Evolutionary conservation across 2,888 invertebrate genomes (phyloP).

Genomic region (Atethmia centrago): DNA sequence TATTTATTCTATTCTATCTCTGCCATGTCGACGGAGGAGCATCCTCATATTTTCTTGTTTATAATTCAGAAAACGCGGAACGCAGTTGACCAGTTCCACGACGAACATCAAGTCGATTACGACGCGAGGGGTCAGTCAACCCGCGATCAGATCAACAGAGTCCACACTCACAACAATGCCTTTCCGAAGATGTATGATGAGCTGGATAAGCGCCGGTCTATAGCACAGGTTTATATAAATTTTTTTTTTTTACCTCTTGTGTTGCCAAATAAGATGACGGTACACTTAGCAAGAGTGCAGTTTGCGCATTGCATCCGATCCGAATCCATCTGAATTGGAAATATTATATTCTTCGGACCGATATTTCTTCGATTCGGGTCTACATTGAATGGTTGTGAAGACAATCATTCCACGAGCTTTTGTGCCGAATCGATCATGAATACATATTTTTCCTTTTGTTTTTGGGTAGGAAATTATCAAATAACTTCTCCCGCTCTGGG

Average conservation of each 20-base stretch:
- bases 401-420: background rate
- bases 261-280: background rate
- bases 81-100: slow-evolving; percentile 71
- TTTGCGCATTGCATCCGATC: background rate
- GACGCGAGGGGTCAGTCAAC: slow-evolving; percentile 59
- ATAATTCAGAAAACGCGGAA: slow-evolving; percentile 63
- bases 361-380: too few species aligned
- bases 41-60: background rate
- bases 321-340: background rate
- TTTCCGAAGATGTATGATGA: slow-evolving; percentile 75
- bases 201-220: slow-evolving; percentile 68
- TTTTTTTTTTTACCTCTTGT: background rate
- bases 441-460: too few species aligned
- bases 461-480: too few species aligned
- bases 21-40: too few species aligned
- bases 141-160: slow-evolving; percentile 40
- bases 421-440: too few species aligned
- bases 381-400: too few species aligned
- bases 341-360: too few species aligned
- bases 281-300: too few species aligned
- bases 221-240: slow-evolving; percentile 63
- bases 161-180: slow-evolving; percentile 69
- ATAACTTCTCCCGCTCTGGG: too few species aligned
- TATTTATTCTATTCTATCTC: too few species aligned
- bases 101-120: slow-evolving; percentile 68